Evolutionary conservation across 2,797 vertebrate genomes (phyloP), one percentile per base, ranked within the genome.

Genomic region (Octomys mimax): DNA sequence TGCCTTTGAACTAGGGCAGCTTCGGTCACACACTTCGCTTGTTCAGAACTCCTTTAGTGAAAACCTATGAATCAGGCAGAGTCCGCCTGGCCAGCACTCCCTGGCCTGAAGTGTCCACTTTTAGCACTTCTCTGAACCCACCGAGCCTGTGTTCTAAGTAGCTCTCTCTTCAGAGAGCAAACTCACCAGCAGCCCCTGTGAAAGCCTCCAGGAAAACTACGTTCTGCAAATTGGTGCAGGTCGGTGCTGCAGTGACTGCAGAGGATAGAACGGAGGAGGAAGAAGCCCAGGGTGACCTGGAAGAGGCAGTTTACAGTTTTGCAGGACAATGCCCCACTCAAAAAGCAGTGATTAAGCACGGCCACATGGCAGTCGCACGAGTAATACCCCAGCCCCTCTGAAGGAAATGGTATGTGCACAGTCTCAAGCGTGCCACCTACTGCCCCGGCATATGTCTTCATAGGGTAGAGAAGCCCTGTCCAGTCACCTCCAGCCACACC

Each of bases 1-100:
- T 68, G 82, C 79, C 90, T 97, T 94, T 93, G 81, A 85, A 94
- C n/a, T 59, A 77, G 83, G 64, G 70, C 86, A 92, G 91, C 94
- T 28, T 85, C 86, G 85, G 89, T 89, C 92, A 96, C 93, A 95
- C 14, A 3, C 79, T 70, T 64, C 91, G 68, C 87, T 79, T 59
- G 7, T 66, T 95, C 88, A 86, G 93, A 93, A 86, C 68, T 42
- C 61, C 94, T 88, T 78, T 33, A 24, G 75, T 82, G 78, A 79
- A 92, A 84, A 80, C 91, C 59, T 64, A 46, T 4, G 82, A 90
- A 77, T 52, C 1, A 59, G 42, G 82, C 81, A 0, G 64, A 91
- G 86, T 42, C 24, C 18, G 18, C 70, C 88, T 59, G 57, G 66
- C 66, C n/a, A 19, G 33, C 42, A 73, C 59, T 75, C 49, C 77